These are phyloP conservation scores for Labeo catla DNA, from an alignment of 2,113 vertebrate species.

Conservation along the genomic window DNA sequence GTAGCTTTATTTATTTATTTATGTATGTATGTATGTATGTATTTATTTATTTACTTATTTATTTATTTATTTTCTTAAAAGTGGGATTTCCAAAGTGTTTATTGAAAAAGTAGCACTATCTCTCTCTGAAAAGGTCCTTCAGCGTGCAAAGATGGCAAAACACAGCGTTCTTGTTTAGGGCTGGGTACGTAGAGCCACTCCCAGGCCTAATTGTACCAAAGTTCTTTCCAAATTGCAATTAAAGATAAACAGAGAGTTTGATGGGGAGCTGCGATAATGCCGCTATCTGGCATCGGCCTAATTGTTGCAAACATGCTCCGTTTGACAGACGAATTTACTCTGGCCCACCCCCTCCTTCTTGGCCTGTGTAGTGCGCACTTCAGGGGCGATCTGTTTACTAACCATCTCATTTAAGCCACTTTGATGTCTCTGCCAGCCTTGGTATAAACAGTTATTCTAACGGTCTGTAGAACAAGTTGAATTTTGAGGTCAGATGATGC, in stretches of 20 bases:
- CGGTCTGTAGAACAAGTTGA: conserved; percentile 70
- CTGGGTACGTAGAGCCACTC: conserved; percentile 72
- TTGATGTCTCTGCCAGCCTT: conserved; percentile 74
- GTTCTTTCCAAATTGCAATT: conserved; percentile 79
- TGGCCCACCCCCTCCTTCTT: conserved; percentile 55
- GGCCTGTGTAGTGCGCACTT: conserved; percentile 68
- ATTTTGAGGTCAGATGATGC: conserved; percentile 56
- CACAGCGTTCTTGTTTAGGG: conserved; percentile 77
- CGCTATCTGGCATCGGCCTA: conserved; percentile 82
- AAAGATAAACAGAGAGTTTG: conserved; percentile 77
- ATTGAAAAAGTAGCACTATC: conserved; percentile 17
- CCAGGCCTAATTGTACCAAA: conserved; percentile 71
- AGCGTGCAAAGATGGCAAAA: conserved; percentile 73
- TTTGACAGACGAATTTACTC: conserved; percentile 61
- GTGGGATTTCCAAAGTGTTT: conserved; percentile 32
- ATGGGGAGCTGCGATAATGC: conserved; percentile 75
- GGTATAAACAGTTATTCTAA: conserved; percentile 61
- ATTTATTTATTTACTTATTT: not conserved
- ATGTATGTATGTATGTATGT: too few relatives aligned
- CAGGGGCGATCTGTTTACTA: conserved; percentile 71
- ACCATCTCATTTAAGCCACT: conserved; percentile 69
- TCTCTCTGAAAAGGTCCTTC: conserved; percentile 52
- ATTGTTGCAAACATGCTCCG: conserved; percentile 79
- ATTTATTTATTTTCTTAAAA: not conserved
- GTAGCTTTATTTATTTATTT: not conserved